These are phyloP conservation scores for Onychomys arenicola DNA, from an alignment of 2,797 vertebrate species.

Conservation along the genomic window DNA sequence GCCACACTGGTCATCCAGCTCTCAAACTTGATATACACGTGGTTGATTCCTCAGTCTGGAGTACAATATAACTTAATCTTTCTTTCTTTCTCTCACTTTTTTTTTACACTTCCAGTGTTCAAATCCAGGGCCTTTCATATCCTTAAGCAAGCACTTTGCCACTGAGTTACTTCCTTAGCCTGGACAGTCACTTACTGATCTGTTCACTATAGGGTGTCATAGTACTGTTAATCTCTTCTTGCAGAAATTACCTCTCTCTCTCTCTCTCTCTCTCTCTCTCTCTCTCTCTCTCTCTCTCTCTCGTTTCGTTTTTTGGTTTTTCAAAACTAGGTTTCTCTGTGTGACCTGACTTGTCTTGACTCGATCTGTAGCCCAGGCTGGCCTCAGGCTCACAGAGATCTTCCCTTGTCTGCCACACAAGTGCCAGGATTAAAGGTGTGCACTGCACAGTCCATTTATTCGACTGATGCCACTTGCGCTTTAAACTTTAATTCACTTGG, in stretches of 20 bases:
- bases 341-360: neutral
- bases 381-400: neutral
- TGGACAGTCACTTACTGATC: neutral
- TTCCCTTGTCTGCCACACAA: neutral
- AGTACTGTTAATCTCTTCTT: neutral
- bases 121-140: neutral
- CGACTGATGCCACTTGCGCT: neutral
- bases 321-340: neutral
- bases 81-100: neutral
- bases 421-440: neutral
- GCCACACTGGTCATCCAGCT: neutral
- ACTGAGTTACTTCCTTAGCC: neutral
- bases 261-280: no score
- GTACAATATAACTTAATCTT: neutral
- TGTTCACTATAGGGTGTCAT: neutral
- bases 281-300: no score
- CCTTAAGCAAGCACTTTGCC: neutral
- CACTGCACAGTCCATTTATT: neutral
- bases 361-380: neutral
- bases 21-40: neutral
- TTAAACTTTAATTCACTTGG: neutral
- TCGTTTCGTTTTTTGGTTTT: neutral
- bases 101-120: neutral
- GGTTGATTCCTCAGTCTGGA: neutral
- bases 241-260: neutral